These are phyloP conservation scores for Acronicta alni DNA, from an alignment of 2,888 invertebrate species.

Conservation along the genomic window DNA sequence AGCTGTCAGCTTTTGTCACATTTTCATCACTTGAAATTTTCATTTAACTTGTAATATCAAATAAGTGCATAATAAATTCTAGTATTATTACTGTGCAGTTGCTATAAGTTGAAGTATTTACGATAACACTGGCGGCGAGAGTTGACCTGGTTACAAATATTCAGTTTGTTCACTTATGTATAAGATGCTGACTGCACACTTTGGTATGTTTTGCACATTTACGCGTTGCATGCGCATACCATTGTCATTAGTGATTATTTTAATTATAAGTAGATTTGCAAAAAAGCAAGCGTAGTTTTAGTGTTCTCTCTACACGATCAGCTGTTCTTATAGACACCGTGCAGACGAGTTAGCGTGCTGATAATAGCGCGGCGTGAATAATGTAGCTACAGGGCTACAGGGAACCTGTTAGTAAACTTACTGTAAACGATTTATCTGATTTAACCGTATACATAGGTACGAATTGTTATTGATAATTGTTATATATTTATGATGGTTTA, in stretches of 20 bases:
- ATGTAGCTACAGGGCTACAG: slow-evolving; percentile 18
- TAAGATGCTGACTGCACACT: slow-evolving; percentile 39
- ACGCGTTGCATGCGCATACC: slow-evolving; percentile 28
- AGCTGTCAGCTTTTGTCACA: slow-evolving; percentile 36
- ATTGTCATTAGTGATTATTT: slow-evolving; percentile 19
- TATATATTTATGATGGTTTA: slow-evolving; percentile 30
- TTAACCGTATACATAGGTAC: neutral
- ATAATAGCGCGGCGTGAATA: slow-evolving; percentile 57
- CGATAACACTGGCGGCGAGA: slow-evolving; percentile 37
- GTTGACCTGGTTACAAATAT: slow-evolving; percentile 53
- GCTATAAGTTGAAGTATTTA: slow-evolving; percentile 42
- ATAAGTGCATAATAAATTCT: slow-evolving; percentile 38
- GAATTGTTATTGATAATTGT: neutral
- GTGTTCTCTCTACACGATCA: slow-evolving; percentile 42
- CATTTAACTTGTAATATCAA: slow-evolving; percentile 30
- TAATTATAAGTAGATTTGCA: slow-evolving; percentile 18
- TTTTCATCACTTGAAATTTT: slow-evolving; percentile 32
- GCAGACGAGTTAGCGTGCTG: slow-evolving; percentile 68
- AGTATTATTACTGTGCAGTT: slow-evolving; percentile 36
- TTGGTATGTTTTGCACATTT: slow-evolving; percentile 45
- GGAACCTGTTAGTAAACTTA: slow-evolving; percentile 31
- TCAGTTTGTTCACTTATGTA: slow-evolving; percentile 32
- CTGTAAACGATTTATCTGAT: slow-evolving; percentile 18
- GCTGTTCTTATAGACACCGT: slow-evolving; percentile 61
- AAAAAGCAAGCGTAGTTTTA: slow-evolving; percentile 1